Conservation (phyloP, 2,113 vertebrate genomes). For the Tragelaphus scriptus region DNA sequence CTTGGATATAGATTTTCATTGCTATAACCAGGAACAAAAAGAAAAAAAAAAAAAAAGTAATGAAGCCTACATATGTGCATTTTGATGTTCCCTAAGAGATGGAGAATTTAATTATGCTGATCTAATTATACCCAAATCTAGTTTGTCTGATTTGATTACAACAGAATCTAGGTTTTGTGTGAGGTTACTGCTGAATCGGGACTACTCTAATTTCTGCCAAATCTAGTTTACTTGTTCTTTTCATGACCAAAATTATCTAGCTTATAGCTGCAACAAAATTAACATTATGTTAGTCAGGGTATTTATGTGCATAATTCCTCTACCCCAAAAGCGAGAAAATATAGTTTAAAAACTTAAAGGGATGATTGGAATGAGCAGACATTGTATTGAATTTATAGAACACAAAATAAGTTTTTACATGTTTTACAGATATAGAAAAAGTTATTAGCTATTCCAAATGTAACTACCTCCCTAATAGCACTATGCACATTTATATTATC, state of each 20-base stretch:
- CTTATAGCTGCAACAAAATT: constrained; percentile 59
- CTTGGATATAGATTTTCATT: constrained; percentile 47
- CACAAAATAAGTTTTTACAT: neutral
- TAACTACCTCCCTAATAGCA: neutral
- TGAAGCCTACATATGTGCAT: constrained; percentile 55
- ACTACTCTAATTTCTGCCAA: constrained; percentile 71
- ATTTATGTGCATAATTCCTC: constrained; percentile 41
- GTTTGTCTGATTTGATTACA: constrained; percentile 73
- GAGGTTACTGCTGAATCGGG: constrained; percentile 71
- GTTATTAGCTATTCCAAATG: neutral
- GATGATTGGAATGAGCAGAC: neutral
- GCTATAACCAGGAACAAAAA: neutral
- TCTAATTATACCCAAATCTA: constrained; percentile 70
- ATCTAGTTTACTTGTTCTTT: constrained; percentile 65
- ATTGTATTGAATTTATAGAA: neutral
- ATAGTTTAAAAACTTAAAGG: constrained; percentile 30
- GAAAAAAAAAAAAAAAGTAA: constrained; percentile 3
- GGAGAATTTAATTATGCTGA: constrained; percentile 70
- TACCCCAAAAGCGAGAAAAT: constrained; percentile 22
- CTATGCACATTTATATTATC: neutral
- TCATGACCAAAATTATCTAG: constrained; percentile 59
- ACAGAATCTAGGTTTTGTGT: constrained; percentile 61
- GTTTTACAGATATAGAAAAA: neutral
- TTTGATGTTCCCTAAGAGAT: constrained; percentile 63
- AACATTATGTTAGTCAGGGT: constrained; percentile 50